A percentile compares a stretch with the other conserved stretches of the same genome.
phyloP scores from a whole-genome alignment of 2,888 invertebrate species.

The Drosophila anceps region DNA sequence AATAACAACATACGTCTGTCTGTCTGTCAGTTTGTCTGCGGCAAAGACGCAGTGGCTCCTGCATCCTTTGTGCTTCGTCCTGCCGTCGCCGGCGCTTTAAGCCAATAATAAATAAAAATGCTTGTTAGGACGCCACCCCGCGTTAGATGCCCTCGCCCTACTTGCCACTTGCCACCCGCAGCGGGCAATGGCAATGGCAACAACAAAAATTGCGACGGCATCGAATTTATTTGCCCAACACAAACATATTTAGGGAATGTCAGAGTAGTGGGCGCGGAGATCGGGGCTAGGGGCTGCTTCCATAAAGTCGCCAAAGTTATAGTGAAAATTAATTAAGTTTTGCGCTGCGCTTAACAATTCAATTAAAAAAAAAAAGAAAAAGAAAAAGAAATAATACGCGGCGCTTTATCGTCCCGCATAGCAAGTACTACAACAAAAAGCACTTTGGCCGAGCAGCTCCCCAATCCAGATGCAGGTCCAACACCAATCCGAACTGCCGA shows the following conservation, averaged over 20 bases:
- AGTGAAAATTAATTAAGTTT: constrained; percentile 78
- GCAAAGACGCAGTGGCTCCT: constrained; percentile 58
- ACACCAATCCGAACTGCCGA: neutral
- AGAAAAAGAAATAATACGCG: constrained; percentile 41
- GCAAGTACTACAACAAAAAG: constrained; percentile 69
- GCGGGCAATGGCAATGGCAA: constrained; percentile 9
- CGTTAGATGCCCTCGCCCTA: constrained; percentile 8
- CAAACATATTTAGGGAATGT: constrained; percentile 35
- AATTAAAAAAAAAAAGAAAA: constrained; percentile 61
- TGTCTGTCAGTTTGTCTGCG: constrained; percentile 42
- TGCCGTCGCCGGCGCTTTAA: constrained; percentile 56
- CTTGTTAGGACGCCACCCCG: constrained; percentile 58
- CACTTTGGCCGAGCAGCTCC: constrained; percentile 59
- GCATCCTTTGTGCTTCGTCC: constrained; percentile 65
- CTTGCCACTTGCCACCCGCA: constrained; percentile 27
- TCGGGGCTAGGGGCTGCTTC: constrained; percentile 8
- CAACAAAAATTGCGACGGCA: constrained; percentile 60
- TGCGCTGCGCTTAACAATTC: constrained; percentile 80
- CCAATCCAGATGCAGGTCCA: constrained; percentile 24
- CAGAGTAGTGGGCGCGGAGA: too few species aligned
- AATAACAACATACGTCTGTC: constrained; percentile 68
- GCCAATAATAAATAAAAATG: constrained; percentile 82
- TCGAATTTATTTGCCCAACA: constrained; percentile 69
- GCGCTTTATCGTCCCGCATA: constrained; percentile 64
- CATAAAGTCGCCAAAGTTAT: constrained; percentile 79